Evolutionary conservation across 92 coral and sea anemone species (phyloP), one percentile per base, ranked within the genome.

Genomic region (Desmophyllum pertusum): DNA sequence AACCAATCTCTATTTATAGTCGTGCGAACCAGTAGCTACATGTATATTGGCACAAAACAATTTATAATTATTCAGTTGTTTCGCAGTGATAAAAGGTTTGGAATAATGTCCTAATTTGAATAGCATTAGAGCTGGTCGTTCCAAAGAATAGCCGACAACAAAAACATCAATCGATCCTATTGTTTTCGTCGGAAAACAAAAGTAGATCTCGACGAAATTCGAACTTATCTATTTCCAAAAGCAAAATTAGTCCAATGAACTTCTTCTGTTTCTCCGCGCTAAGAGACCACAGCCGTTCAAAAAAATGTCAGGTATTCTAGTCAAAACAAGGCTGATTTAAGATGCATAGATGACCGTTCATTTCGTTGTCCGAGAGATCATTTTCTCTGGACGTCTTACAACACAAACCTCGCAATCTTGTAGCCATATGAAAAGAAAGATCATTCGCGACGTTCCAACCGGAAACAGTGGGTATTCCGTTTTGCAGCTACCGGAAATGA

Each of bases 61-160:
- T 82, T 71, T 25, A 27, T 33, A 59, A 59, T 59, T 82, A 73
- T 72, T 71, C 86, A 82, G 86, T 82, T 82, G 86, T 82, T 82
- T 71, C 37, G 42, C 25, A 42, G 71, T 19, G 61, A 33, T 42
- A 81, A 53, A 59, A 23, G 71, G 25, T 48, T 41, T 63, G 45
- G 86, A 82, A 55, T 82, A 62, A 82, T 72, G 41, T 55, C 76
- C 86, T 57, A 82, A 71, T 53, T 82, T 71, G 86, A 82, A 82
- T 82, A 71, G 86, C 55, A 70, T 71, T 57, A 38, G 61, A 42
- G 30, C 70, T 23, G 55, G 17, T 53, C 79, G 79, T 71, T 71
- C 53, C 72, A 57, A 71, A 55, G 35, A 82, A 73, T 82, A 70
- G 73, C 51, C 53, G 71, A 70, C 86, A 21, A 13, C 79, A 71